phyloP scores from a whole-genome alignment of 1,140 invertebrate genomes.

The Penaeus vannamei region DNA sequence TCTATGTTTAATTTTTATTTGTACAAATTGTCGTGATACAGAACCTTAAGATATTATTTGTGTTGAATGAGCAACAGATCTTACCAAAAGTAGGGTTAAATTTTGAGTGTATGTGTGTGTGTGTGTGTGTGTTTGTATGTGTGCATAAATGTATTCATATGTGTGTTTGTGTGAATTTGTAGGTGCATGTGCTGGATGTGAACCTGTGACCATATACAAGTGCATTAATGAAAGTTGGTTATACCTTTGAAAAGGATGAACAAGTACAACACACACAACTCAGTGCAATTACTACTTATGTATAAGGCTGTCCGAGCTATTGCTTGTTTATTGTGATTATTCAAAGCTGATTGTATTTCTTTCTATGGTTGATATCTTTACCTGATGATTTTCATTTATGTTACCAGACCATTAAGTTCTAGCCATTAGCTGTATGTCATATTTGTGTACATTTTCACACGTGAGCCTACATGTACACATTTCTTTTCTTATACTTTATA shows the following conservation, averaged over 20 bases:
- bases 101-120: neutral
- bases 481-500: too few species aligned
- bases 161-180: too few species aligned
- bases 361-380: conserved; percentile 6
- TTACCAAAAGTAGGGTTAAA: conserved; percentile 5
- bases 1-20: conserved; percentile 22
- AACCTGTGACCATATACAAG: neutral
- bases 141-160: neutral
- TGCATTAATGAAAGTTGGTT: conserved; percentile 5
- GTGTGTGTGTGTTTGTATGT: neutral
- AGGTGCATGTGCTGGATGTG: neutral
- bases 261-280: conserved; percentile 54
- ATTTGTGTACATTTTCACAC: too few species aligned
- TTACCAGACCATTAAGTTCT: neutral
- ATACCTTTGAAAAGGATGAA: conserved; percentile 38
- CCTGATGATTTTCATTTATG: neutral
- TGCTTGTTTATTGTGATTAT: conserved; percentile 57
- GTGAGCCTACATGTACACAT: too few species aligned
- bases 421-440: too few species aligned
- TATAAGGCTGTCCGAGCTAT: conserved; percentile 39
- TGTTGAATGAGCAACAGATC: conserved; percentile 28
- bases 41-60: neutral
- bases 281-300: conserved; percentile 56
- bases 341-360: conserved; percentile 47
- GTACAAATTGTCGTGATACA: neutral